A percentile compares a stretch with the other conserved stretches of the same genome.
Conservation (phyloP, 2,797 vertebrate species). For the Pseudocheirus occidentalis region DNA sequence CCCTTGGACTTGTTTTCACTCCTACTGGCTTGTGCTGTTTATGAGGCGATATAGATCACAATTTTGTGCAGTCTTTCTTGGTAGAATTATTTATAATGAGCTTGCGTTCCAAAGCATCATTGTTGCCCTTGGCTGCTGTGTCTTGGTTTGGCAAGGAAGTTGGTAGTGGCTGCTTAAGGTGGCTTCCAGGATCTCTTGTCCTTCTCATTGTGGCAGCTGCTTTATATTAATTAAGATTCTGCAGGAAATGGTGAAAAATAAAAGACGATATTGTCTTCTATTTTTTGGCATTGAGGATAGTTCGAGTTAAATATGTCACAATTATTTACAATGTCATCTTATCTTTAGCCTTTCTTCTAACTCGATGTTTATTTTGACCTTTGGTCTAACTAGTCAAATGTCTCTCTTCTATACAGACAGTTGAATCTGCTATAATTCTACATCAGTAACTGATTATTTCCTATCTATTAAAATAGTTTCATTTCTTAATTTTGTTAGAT, state of each 20-base stretch:
- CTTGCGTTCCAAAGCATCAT: background rate
- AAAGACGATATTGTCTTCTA: background rate
- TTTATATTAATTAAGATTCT: background rate
- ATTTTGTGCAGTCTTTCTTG: background rate
- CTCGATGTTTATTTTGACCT: background rate
- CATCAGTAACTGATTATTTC: background rate
- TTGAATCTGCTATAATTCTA: background rate
- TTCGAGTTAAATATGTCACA: background rate
- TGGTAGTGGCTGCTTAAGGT: background rate
- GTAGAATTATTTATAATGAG: background rate
- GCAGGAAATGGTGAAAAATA: background rate
- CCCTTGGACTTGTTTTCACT: background rate
- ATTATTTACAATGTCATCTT: background rate
- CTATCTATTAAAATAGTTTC: background rate
- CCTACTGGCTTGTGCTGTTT: background rate
- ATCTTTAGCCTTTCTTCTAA: background rate
- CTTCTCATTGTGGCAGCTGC: background rate
- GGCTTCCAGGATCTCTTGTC: background rate
- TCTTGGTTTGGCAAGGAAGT: background rate
- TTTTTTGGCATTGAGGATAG: background rate
- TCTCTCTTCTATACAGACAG: background rate
- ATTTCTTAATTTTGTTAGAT: background rate
- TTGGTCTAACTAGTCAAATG: background rate
- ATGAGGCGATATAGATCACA: background rate
- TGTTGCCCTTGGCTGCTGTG: background rate